Base-by-base conservation (phyloP, 1,140 invertebrate species). In the Littorina saxatilis region DNA sequence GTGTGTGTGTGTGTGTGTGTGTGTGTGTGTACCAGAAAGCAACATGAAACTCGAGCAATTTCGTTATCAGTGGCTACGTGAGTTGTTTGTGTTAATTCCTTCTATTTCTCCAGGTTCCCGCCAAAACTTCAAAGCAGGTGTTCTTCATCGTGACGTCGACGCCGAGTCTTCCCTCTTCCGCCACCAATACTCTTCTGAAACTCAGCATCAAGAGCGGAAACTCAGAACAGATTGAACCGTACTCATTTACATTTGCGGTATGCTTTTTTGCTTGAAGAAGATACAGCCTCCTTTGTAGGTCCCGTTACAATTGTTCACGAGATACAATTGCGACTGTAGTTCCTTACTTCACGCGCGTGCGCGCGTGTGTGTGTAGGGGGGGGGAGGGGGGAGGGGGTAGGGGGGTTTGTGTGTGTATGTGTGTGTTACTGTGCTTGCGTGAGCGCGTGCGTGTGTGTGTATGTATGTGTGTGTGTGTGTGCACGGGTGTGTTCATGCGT, bases 211-310 rank as follows among this genome's bases (percentile, higher is more conserved):
- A 15, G 7, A 39, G 32, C 35, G 66, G 66, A 23, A 32, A 2
- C 11, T 68, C 66, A 13, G 39, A 68, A 68, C 66, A 68, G 66
- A 68, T 27, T 68, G 66, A 32, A 13, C 66, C 66, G 23, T 68
- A 35, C 66, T 68, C 66, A 32, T 39, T 39, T 35, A 68, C 66
- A 23, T 32, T 68, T 32, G 66, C 35, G 5, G 66, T 68, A 39
- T 58, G 55, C 4, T n/a, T n/a, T 58, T 58, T n/a, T 58, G 20
- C 55, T 58, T 0, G 20, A 58, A 20, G 23, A 27, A n/a, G 55
- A 27, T n/a, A 20, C 20, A n/a, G 20, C 23, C 20, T 58, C 23
- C 20, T 20, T n/a, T n/a, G 55, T 1, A 20, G 23, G 55, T 58
- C 20, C 55, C 55, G 20, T 58, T 58, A 20, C 27, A 20, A 5